phyloP scores from a whole-genome alignment of 2,888 invertebrate species.

The Cheilosia vulpina region DNA sequence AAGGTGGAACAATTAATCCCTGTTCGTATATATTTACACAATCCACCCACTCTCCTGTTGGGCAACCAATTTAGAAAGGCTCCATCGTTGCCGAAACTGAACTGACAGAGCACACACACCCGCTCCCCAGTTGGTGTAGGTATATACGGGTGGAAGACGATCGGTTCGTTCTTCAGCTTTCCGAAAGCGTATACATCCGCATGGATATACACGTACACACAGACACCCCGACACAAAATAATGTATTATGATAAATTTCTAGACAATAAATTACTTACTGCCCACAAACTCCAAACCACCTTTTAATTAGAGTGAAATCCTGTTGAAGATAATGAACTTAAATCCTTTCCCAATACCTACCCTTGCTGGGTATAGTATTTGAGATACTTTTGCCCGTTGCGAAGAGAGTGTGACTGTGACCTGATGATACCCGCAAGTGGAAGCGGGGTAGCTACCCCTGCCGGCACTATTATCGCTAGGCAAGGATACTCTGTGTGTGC shows the following conservation, averaged over 20 bases:
- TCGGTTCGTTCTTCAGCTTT: constrained; percentile 35
- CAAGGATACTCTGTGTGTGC: neutral
- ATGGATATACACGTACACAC: constrained; percentile 9
- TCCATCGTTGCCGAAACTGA: constrained; percentile 64
- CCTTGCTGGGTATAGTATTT: constrained; percentile 14
- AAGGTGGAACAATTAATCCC: constrained; percentile 74
- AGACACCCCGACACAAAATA: constrained; percentile 41
- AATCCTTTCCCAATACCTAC: constrained; percentile 72
- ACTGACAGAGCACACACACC: constrained; percentile 49
- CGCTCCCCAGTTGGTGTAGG: neutral
- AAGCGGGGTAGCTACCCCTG: neutral
- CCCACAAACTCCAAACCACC: constrained; percentile 78
- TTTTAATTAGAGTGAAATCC: constrained; percentile 78
- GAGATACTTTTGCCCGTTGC: constrained; percentile 22
- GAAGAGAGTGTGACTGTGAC: constrained; percentile 14
- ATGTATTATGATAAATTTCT: constrained; percentile 77
- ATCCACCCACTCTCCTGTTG: constrained; percentile 32
- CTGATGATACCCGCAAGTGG: neutral
- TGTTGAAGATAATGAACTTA: constrained; percentile 78
- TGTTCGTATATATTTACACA: constrained; percentile 71
- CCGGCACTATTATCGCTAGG: constrained; percentile 22
- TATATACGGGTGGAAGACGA: constrained; percentile 26
- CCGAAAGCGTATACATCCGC: constrained; percentile 27
- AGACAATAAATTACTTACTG: constrained; percentile 78
- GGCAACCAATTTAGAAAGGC: constrained; percentile 70